A percentile compares a stretch with the other conserved stretches of the same genome.
phyloP scores from a whole-genome alignment of 2,888 invertebrate species.

The Euspilapteryx auroguttella region DNA sequence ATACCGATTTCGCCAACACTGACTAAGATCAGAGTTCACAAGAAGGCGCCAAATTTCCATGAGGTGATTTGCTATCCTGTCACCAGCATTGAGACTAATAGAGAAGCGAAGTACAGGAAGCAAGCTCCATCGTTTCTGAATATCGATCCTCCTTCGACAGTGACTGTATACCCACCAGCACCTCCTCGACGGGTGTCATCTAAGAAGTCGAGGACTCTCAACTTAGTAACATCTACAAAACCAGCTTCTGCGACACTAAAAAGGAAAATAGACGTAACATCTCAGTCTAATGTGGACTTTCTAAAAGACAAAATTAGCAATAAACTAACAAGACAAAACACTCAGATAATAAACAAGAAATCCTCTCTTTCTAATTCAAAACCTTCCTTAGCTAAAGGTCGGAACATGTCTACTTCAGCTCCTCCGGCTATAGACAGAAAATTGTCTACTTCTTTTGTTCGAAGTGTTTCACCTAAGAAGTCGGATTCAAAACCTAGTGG shows the following conservation, averaged over 20 bases:
- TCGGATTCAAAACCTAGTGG: constrained; percentile 19
- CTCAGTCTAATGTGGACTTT: constrained; percentile 60
- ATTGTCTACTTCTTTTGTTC: constrained; percentile 8
- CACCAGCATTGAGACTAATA: constrained; percentile 32
- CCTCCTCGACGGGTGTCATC: constrained; percentile 79
- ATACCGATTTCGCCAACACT: constrained; percentile 80
- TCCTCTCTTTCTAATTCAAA: constrained; percentile 7
- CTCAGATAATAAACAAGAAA: constrained; percentile 32
- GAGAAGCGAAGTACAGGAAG: constrained; percentile 54
- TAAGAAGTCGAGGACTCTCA: constrained; percentile 69
- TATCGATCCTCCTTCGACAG: constrained; percentile 22
- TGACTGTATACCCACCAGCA: constrained; percentile 61
- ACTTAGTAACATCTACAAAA: constrained; percentile 60
- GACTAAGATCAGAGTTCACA: constrained; percentile 78
- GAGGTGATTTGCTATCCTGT: constrained; percentile 67
- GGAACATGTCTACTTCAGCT: constrained; percentile 37
- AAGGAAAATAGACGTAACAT: constrained; percentile 20
- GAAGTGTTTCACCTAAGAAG: constrained; percentile 11
- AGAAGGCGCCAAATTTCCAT: constrained; percentile 51
- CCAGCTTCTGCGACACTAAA: constrained; percentile 34
- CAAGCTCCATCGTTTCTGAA: constrained; percentile 59
- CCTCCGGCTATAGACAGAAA: constrained; percentile 42
- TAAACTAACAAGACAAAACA: constrained; percentile 56
- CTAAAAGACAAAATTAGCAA: constrained; percentile 64
- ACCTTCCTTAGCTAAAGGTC: too few relatives aligned